Evolutionary conservation across 2,888 invertebrate species (phyloP), one percentile per base, ranked within the genome.

Genomic region (Craniophora ligustri): DNA sequence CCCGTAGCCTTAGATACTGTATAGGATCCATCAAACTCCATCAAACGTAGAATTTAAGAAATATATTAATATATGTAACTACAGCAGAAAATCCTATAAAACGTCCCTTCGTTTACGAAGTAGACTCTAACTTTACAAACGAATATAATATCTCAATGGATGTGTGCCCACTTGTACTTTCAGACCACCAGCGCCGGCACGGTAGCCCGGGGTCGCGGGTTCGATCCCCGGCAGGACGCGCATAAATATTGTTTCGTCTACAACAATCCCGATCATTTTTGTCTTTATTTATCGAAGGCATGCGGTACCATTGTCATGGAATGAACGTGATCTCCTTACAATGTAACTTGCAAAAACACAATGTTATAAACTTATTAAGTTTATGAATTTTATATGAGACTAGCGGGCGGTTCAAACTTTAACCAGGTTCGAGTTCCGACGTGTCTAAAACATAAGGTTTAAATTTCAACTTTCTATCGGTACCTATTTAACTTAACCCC

Each of bases 161-260:
- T 64, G 66, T 48, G 14, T 5, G 28, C 18, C 34, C 15, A 34
- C 34, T 44, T 63, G 47, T 67, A 58, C 32, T 35, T 57, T 26
- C 46, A 82, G 89, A 88, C 89, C 89, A 89, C 89, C 89, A 76
- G 71, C 72, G 72, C 84, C 62, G 85, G 79, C 81, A 87, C 90
- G 86, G 91, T 89, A 89, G 91, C 89, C 75, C 78, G 83, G 74
- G 89, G 89, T 89, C 89, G 81, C 84, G 67, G 80, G 86, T 87
- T 89, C 84, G 83, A 79, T 75, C 76, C 81, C 66, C 64, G 49
- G 73, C 67, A 67, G 58, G 51, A 61, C 66, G 75, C 79, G 81
- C 89, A 90, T 91, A 89, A 90, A 91, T 89, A 88, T 84, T 78
- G 79, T 75, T 74, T 81, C 79, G 79, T 82, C 86, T 86, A 88